These are phyloP conservation scores for Pharmacophagus antenor DNA, from an alignment of 2,888 invertebrate genomes.

Conservation along the genomic window DNA sequence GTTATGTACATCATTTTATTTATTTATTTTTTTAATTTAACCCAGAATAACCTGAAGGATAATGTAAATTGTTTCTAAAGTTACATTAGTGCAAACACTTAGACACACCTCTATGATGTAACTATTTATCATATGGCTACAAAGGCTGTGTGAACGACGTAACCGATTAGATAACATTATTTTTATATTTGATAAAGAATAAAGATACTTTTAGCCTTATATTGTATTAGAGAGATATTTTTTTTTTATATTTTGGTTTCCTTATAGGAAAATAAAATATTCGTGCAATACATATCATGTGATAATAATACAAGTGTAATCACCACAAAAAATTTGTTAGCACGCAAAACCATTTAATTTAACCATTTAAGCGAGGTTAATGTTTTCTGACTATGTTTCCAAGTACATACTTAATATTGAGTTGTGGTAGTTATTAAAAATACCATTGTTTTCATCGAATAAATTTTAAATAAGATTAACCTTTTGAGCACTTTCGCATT, in stretches of 20 bases:
- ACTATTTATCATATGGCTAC: background rate
- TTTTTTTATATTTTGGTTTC: too few species aligned
- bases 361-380: background rate
- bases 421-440: background rate
- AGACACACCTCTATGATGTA: constrained; percentile 23
- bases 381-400: background rate
- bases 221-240: too few species aligned
- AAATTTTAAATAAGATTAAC: background rate
- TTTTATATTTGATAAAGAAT: background rate
- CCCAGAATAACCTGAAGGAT: background rate
- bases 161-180: background rate
- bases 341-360: too few species aligned
- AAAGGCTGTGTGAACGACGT: background rate
- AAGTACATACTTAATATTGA: background rate
- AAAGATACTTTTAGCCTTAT: too few species aligned
- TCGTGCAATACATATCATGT: too few species aligned
- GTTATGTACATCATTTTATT: too few species aligned
- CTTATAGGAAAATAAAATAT: too few species aligned
- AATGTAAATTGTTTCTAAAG: background rate
- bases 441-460: background rate
- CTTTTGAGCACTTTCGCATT: background rate
- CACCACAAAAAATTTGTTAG: too few species aligned
- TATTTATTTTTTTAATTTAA: background rate
- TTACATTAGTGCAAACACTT: background rate
- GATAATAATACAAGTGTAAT: too few species aligned